These are phyloP conservation scores for Heliangelus exortis DNA, from an alignment of 2,797 vertebrate genomes.

Conservation along the genomic window DNA sequence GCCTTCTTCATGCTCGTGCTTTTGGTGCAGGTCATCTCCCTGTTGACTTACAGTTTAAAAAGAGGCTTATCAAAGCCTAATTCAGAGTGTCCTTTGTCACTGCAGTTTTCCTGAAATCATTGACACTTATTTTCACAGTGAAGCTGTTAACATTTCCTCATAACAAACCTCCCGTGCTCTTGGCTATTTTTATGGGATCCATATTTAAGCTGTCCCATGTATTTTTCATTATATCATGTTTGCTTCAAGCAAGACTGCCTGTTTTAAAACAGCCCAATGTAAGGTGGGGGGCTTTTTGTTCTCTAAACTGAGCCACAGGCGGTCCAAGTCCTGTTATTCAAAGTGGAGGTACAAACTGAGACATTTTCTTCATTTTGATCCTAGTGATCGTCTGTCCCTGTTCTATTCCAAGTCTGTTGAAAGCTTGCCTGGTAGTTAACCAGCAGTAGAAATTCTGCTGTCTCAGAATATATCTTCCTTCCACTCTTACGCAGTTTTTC, in stretches of 20 bases:
- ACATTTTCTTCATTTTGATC: not conserved
- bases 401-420: not conserved
- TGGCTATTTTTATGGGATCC: not conserved
- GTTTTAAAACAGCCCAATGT: not conserved
- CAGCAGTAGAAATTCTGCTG: not conserved
- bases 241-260: not conserved
- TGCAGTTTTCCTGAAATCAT: not conserved
- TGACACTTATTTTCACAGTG: not conserved
- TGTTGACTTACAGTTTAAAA: not conserved
- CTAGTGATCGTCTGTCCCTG: not conserved
- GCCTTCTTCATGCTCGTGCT: not conserved
- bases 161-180: not conserved
- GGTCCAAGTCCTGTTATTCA: not conserved
- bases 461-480: not conserved
- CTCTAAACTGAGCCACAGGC: not conserved
- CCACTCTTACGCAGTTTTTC: not conserved
- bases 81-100: not conserved
- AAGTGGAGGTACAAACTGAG: not conserved
- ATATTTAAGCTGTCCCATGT: not conserved
- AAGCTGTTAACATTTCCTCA: not conserved
- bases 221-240: not conserved
- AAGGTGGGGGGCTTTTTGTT: not conserved
- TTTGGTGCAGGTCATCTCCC: not conserved
- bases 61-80: not conserved
- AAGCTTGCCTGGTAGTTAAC: not conserved